Evolutionary conservation across 2,888 invertebrate genomes (phyloP).

Genomic region (Tachina lurida): DNA sequence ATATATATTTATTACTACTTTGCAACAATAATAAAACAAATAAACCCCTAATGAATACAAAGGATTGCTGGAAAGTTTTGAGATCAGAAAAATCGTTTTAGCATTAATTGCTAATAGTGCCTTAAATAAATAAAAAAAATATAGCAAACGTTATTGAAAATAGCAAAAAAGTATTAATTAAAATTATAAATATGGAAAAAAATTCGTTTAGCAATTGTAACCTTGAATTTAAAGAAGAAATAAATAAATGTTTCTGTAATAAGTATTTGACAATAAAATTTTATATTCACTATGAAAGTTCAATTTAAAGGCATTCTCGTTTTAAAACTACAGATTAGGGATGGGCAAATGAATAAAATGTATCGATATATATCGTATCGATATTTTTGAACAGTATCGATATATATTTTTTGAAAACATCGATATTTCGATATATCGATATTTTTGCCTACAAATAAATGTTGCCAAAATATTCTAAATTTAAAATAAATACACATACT

Average conservation of each 20-base stretch:
- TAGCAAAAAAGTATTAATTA: background rate
- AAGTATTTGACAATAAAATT: no score
- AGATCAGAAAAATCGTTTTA: slow-evolving; percentile 38
- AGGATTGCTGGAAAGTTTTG: slow-evolving; percentile 23
- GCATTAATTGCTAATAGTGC: slow-evolving; percentile 44
- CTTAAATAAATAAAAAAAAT: slow-evolving; percentile 1
- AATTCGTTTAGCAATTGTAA: slow-evolving; percentile 6
- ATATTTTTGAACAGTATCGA: no score
- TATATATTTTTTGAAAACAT: no score
- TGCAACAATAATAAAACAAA: slow-evolving; percentile 25
- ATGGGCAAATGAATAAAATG: no score
- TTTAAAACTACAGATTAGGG: no score
- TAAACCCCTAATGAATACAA: slow-evolving; percentile 25
- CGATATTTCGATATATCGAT: no score
- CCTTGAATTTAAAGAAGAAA: slow-evolving; percentile 22
- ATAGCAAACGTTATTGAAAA: slow-evolving; percentile 29
- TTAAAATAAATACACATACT: no score
- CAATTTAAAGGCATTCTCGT: no score
- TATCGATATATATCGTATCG: no score
- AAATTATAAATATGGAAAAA: background rate
- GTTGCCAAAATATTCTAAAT: no score
- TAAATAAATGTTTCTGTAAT: background rate
- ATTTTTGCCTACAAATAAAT: no score
- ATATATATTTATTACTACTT: slow-evolving; percentile 57
- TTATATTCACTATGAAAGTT: no score